These are phyloP conservation scores for Gopherus flavomarginatus DNA, from an alignment of 2,113 vertebrate species.

Conservation along the genomic window DNA sequence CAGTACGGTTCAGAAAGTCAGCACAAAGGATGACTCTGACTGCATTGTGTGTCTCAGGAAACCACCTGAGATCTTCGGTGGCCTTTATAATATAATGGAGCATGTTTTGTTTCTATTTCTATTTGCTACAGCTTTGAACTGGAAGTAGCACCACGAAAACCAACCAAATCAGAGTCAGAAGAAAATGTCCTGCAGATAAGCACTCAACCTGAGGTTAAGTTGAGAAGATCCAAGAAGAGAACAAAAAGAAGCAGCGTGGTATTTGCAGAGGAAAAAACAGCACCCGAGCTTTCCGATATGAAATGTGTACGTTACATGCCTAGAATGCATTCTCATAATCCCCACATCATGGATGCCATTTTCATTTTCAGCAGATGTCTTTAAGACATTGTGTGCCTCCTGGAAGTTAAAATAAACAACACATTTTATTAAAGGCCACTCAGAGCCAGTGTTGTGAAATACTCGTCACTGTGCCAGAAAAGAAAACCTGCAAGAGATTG, in stretches of 20 bases:
- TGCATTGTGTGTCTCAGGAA: conserved; percentile 49
- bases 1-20: background rate
- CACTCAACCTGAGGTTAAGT: conserved; percentile 89
- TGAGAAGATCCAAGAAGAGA: conserved; percentile 91
- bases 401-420: background rate
- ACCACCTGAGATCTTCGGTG: conserved; percentile 23
- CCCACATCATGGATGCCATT: background rate
- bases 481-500: background rate
- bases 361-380: background rate
- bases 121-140: conserved; percentile 75
- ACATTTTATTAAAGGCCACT: background rate
- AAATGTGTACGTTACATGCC: conserved; percentile 75
- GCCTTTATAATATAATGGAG: conserved; percentile 30
- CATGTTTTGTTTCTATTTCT: background rate
- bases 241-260: conserved; percentile 95
- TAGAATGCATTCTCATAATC: background rate
- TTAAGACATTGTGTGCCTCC: background rate
- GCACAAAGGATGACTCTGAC: background rate
- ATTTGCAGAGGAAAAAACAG: conserved; percentile 88
- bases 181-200: conserved; percentile 75
- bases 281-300: conserved; percentile 72
- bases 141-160: conserved; percentile 75
- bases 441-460: background rate
- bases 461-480: background rate
- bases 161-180: conserved; percentile 79